Evolutionary conservation across 2,888 invertebrate species (phyloP).

Genomic region (Agonopterix arenella): DNA sequence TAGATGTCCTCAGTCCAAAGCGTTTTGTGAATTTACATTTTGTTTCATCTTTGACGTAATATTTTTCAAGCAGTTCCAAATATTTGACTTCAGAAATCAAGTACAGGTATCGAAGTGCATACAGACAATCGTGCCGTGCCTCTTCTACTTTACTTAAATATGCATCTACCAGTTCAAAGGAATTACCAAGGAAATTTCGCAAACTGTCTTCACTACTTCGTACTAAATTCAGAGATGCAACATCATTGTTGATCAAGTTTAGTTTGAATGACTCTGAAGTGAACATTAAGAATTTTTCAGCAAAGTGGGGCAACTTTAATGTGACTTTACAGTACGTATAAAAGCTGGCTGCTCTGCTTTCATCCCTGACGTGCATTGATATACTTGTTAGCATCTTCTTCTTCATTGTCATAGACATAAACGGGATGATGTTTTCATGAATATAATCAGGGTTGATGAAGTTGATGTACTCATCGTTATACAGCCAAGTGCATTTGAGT

Average conservation of each 20-base stretch:
- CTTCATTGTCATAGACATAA: constrained; percentile 49
- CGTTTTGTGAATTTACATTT: not conserved
- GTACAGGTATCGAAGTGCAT: constrained; percentile 21
- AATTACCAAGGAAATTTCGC: constrained; percentile 28
- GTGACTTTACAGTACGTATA: constrained; percentile 32
- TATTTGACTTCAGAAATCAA: constrained; percentile 19
- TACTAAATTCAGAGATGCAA: constrained; percentile 1
- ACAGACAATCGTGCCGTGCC: constrained; percentile 1
- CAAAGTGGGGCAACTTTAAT: constrained; percentile 22
- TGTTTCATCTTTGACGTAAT: constrained; percentile 1
- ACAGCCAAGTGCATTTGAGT: constrained; percentile 45
- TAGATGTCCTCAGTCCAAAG: constrained; percentile 27
- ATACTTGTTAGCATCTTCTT: constrained; percentile 35
- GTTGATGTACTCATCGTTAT: constrained; percentile 27
- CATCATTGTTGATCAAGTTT: constrained; percentile 17
- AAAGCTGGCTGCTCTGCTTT: constrained; percentile 29
- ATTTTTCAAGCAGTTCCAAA: constrained; percentile 25
- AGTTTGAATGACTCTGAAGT: constrained; percentile 39
- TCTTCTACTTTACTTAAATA: constrained; percentile 11
- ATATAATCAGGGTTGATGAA: constrained; percentile 39
- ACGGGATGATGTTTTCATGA: constrained; percentile 39
- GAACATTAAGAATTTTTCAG: constrained; percentile 37
- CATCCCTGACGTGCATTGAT: constrained; percentile 27
- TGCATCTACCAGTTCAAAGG: constrained; percentile 27
- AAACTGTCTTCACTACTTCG: not conserved